Evolutionary conservation across 2,113 vertebrate species (phyloP), one percentile per base, ranked within the genome.

Genomic region (Ranitomeya variabilis): DNA sequence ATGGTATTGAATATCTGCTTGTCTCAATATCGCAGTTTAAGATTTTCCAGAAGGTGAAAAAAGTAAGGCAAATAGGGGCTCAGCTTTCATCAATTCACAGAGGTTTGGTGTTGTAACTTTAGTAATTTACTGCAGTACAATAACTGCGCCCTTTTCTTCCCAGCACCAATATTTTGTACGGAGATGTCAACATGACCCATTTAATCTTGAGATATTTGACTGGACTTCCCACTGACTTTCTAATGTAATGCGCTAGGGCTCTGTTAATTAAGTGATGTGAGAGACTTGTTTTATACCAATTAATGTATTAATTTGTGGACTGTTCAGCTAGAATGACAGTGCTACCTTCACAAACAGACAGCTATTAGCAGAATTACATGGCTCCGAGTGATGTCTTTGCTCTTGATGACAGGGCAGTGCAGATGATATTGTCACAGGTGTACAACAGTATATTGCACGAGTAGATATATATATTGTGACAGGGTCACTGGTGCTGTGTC

Each of bases 161-260:
- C 55, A 19, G 2, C 18, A 14, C 55, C 59, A 19, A 16, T 59
- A 23, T 59, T 79, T 55, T 23, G 52, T 16, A 11, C 21, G 2
- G 21, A 79, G 77, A 79, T 57, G 77, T 79, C 77, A 57, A n/a
- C 19, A 14, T 79, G 77, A 57, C 77, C 77, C 52, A 57, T 79
- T 79, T 79, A 54, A 26, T 79, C 77, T 79, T 57, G 52, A 79
- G 52, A 79, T 79, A 79, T 79, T 57, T 79, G 77, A 21, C 77
- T 79, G 10, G 16, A 54, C 16, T n/a, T 79, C 21, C 52, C 52
- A 57, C 77, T 57, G 77, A 57, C 51, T 54, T 21, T 55, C 52
- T 78, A 55, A 78, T 55, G 51, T 14, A 23, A 23, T n/a, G 11
- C 19, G 26, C 21, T 23, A 21, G 10, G 52, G 21, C 51, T 76